Conservation (phyloP, 2,888 invertebrate genomes). For the Polietes domitor region DNA sequence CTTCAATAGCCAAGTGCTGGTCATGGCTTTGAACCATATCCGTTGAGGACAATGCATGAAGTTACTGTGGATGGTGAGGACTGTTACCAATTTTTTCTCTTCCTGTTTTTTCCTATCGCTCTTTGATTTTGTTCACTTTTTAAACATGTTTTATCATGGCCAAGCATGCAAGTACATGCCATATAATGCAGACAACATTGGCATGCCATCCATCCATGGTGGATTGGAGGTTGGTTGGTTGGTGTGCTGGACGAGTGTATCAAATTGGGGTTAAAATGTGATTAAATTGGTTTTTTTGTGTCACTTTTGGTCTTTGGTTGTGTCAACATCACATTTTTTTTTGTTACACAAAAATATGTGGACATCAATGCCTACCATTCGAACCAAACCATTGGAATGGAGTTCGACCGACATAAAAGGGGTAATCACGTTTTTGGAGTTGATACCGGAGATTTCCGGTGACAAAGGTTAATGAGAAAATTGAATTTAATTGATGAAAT, state of each 20-base stretch:
- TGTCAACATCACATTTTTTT: constrained; percentile 74
- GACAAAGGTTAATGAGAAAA: constrained; percentile 42
- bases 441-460: constrained; percentile 13
- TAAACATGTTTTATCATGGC: constrained; percentile 58
- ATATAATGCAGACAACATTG: constrained; percentile 64
- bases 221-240: too few relatives aligned
- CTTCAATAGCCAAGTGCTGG: not conserved
- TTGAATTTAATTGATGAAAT: constrained; percentile 45
- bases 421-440: constrained; percentile 6
- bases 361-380: too few relatives aligned
- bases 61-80: not conserved
- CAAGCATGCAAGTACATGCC: constrained; percentile 54
- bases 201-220: constrained; percentile 46
- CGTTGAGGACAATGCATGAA: not conserved
- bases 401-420: not conserved
- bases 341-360: not conserved
- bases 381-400: not conserved
- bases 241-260: constrained; percentile 69
- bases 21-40: not conserved
- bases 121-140: constrained; percentile 59
- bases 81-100: not conserved
- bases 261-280: constrained; percentile 80
- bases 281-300: constrained; percentile 74
- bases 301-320: constrained; percentile 70
- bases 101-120: constrained; percentile 40